These are phyloP conservation scores for Anoura caudifer DNA, from an alignment of 2,113 vertebrate genomes.

Conservation along the genomic window DNA sequence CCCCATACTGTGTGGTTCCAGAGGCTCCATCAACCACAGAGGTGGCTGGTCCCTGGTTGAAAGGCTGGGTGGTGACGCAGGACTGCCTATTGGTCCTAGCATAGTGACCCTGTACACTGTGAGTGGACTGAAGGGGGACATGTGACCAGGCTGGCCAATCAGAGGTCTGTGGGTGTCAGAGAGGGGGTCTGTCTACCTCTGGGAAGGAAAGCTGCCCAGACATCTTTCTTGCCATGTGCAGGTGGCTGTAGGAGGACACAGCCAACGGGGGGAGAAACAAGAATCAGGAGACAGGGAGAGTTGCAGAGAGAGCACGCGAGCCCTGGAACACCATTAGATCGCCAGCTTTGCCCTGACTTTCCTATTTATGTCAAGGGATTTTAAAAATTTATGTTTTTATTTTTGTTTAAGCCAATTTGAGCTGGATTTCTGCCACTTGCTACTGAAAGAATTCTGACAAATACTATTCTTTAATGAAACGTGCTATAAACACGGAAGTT, in stretches of 20 bases:
- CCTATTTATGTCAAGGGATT: neutral
- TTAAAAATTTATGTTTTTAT: neutral
- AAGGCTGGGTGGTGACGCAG: neutral
- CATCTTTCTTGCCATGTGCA: neutral
- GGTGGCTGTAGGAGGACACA: neutral
- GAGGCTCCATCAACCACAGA: neutral
- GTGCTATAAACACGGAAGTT: neutral
- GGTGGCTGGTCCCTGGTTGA: neutral
- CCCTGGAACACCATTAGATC: neutral
- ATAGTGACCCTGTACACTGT: neutral
- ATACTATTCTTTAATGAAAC: neutral
- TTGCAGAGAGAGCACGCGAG: rapidly evolving
- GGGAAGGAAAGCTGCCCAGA: neutral
- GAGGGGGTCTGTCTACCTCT: neutral
- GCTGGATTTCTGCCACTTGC: constrained; percentile 1
- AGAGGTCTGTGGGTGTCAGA: neutral
- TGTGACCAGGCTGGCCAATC: neutral
- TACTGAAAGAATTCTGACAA: neutral
- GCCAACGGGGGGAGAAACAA: neutral
- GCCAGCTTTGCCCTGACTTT: neutral
- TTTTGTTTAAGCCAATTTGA: constrained; percentile 17
- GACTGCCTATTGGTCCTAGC: neutral
- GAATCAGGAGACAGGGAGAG: neutral
- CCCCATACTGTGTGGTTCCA: neutral
- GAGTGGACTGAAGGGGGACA: neutral